These are phyloP conservation scores for Toxostoma redivivum DNA, from an alignment of 2,113 vertebrate species.

Conservation along the genomic window DNA sequence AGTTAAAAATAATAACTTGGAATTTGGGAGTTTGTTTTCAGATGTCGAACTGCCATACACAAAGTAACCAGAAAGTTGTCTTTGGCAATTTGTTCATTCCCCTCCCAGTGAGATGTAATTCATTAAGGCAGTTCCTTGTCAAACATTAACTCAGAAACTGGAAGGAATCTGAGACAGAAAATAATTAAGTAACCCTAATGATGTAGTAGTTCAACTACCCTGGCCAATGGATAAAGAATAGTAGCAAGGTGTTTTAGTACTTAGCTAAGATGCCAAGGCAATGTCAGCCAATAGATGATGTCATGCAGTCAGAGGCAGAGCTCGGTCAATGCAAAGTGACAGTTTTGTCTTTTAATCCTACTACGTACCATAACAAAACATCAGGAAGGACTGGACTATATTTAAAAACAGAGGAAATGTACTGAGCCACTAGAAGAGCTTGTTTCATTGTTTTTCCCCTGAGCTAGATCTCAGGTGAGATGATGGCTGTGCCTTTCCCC, in stretches of 20 bases:
- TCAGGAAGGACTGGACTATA: constrained; percentile 22
- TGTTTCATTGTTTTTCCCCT: not conserved
- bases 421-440: not conserved
- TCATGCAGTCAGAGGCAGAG: not conserved
- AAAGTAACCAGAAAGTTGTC: not conserved
- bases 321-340: not conserved
- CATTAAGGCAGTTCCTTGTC: not conserved
- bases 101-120: not conserved
- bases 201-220: not conserved
- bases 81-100: not conserved
- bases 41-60: not conserved
- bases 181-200: not conserved
- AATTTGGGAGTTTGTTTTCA: not conserved
- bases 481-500: not conserved
- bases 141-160: not conserved
- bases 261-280: not conserved
- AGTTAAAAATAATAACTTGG: not conserved
- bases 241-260: not conserved
- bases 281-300: not conserved
- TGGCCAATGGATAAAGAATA: not conserved
- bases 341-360: not conserved
- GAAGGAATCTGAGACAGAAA: not conserved
- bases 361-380: not conserved
- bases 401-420: constrained; percentile 21
- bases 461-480: not conserved